phyloP scores from a whole-genome alignment of 92 coral and sea anemone species.

The Pocillopora grandis region DNA sequence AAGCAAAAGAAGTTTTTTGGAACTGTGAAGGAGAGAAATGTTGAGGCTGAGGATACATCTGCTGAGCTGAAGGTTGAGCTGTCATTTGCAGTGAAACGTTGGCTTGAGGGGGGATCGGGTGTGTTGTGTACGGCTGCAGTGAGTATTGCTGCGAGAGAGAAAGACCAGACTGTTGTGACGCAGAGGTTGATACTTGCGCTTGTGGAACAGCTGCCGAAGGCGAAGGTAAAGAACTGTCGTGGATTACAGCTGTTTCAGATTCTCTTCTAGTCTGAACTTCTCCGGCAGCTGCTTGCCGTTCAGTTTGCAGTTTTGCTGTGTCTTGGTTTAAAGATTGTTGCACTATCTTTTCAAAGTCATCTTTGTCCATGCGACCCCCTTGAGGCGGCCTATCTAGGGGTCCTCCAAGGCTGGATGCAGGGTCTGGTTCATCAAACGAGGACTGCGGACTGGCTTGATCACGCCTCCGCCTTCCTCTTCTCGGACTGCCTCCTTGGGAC shows the following conservation, averaged over 20 bases:
- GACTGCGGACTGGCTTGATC: conserved; percentile 52
- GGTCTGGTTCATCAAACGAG: conserved; percentile 38
- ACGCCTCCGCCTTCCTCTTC: conserved; percentile 79
- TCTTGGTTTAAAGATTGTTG: conserved; percentile 20
- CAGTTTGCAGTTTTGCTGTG: not conserved
- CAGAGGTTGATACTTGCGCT: conserved; percentile 18
- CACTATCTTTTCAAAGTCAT: not conserved
- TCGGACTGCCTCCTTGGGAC: conserved; percentile 52
- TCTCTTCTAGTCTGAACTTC: not conserved
- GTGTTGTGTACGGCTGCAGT: conserved; percentile 8
- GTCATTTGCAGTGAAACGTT: conserved; percentile 22
- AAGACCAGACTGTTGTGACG: conserved; percentile 16
- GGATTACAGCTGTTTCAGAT: not conserved
- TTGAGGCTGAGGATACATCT: conserved; percentile 1
- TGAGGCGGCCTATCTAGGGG: not conserved
- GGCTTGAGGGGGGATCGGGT: conserved; percentile 15
- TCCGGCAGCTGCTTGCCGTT: not conserved
- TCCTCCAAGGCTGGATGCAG: conserved; percentile 13
- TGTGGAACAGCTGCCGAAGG: not conserved
- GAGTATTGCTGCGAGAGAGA: not conserved
- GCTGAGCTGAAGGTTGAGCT: conserved; percentile 26
- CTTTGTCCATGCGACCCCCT: conserved; percentile 4
- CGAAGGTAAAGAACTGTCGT: not conserved
- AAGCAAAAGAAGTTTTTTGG: conserved; percentile 27
- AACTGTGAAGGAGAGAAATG: conserved; percentile 14